These are phyloP conservation scores for Pedionomus torquatus DNA, from an alignment of 2,113 vertebrate species.

Conservation along the genomic window DNA sequence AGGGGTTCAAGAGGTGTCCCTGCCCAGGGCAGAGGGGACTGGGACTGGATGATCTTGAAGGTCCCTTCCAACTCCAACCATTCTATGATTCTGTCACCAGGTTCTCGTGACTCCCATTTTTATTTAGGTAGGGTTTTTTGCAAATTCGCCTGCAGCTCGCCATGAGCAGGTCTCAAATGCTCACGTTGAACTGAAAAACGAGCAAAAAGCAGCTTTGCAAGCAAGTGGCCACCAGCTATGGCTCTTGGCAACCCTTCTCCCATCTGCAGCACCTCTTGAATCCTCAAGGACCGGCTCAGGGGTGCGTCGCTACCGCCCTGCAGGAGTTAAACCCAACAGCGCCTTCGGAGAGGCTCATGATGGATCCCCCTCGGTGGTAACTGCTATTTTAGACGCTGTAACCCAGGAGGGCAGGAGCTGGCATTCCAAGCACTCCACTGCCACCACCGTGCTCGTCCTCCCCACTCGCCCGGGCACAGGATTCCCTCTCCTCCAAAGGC, in stretches of 20 bases:
- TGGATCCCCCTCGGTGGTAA: neutral
- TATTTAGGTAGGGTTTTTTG: neutral
- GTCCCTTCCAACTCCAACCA: too few species aligned
- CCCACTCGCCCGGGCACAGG: neutral
- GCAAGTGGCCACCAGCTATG: neutral
- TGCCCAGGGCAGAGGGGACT: too few species aligned
- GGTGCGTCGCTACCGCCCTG: neutral
- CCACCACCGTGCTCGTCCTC: neutral
- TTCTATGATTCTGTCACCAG: too few species aligned
- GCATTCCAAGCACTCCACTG: neutral
- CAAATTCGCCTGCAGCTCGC: neutral
- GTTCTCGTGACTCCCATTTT: neutral
- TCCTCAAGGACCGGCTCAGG: fast-evolving
- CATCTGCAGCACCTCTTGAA: neutral
- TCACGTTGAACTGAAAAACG: neutral
- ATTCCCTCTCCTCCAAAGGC: neutral
- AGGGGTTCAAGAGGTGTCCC: too few species aligned
- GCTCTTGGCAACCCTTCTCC: neutral
- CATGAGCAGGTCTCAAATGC: neutral
- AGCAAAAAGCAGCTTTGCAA: neutral
- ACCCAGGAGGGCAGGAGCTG: neutral
- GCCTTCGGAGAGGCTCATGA: neutral
- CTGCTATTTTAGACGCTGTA: neutral
- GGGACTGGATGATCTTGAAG: too few species aligned
- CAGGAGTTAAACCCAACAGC: neutral